A percentile compares a stretch with the other conserved stretches of the same genome.
Conservation (phyloP, 2,113 vertebrate genomes). For the Natator depressus region DNA sequence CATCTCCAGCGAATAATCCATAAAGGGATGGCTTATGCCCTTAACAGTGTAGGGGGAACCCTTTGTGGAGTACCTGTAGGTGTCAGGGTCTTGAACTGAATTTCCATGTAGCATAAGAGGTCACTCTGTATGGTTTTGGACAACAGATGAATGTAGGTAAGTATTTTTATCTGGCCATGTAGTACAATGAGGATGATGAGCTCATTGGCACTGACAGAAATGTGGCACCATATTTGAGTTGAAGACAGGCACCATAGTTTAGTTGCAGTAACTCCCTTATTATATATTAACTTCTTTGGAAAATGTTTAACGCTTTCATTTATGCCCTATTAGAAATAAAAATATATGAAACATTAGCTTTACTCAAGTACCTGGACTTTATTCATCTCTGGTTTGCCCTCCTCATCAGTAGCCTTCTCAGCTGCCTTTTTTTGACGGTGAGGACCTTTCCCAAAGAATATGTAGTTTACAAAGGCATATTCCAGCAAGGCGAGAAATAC, state of each 20-base stretch:
- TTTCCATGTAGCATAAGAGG: background rate
- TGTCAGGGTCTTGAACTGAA: background rate
- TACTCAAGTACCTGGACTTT: slow-evolving; percentile 80
- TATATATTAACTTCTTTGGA: background rate
- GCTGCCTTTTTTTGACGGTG: slow-evolving; percentile 89
- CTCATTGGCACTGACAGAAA: background rate
- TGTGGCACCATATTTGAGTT: background rate
- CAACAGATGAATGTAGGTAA: background rate
- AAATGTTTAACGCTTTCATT: background rate
- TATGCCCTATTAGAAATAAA: background rate
- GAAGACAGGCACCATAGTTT: background rate
- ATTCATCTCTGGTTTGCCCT: slow-evolving; percentile 79
- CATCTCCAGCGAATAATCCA: rapidly evolving
- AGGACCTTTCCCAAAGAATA: slow-evolving; percentile 95
- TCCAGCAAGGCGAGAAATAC: slow-evolving; percentile 95
- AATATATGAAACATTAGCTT: background rate
- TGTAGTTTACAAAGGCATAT: slow-evolving; percentile 96
- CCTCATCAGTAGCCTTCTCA: slow-evolving; percentile 81
- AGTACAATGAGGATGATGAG: background rate
- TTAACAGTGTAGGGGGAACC: background rate
- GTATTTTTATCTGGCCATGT: background rate
- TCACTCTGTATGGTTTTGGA: background rate
- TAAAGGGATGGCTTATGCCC: rapidly evolving
- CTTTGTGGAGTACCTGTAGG: background rate
- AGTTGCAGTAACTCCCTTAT: background rate